Evolutionary conservation across 2,797 vertebrate genomes (phyloP), one percentile per base, ranked within the genome.

Genomic region (Acrocephalus scirpaceus): DNA sequence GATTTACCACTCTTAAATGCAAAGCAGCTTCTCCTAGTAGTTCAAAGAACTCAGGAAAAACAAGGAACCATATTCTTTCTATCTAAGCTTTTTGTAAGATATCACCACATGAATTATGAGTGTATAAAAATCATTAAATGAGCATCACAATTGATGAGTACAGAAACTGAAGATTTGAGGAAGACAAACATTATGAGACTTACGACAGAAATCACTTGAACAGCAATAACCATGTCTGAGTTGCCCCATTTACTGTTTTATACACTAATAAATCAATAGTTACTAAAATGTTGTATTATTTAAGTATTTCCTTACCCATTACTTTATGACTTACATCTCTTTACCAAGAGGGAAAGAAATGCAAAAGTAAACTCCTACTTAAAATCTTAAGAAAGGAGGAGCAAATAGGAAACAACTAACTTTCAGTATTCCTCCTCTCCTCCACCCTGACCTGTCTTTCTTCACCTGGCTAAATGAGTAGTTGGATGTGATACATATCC

Each of bases 371-470:
- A 66, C 47, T 89, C 61, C 22, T 48, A 57, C 36, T 61, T 78
- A 67, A 58, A 69, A 67, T 60, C 32, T 78, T 79, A 10, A 71
- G 48, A 78, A 86, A 79, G 66, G 13, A 88, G 64, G 9, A 81
- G 44, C 44, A 83, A 83, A 78, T 54, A 81, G 64, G 90, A 95
- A 91, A 75, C 47, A 67, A 93, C 81, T 81, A 75, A 44, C 80
- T 86, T 93, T 38, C 67, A 74, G 54, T 77, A 77, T 58, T 95
- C 47, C 57, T 95, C 32, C 62, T 94, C 51, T 86, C 80, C 86
- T 79, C 88, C 86, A 76, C 77, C 77, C 94, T 71, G 77, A 85
- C 77, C 74, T 58, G 57, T 85, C 88, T 74, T 89, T 92, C 94
- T 85, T 38, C 77, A 74, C 77, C 77, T 62, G 65, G 61, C 61